Evolutionary conservation across 2,797 vertebrate genomes (phyloP).

Genomic region (Oreortyx pictus): DNA sequence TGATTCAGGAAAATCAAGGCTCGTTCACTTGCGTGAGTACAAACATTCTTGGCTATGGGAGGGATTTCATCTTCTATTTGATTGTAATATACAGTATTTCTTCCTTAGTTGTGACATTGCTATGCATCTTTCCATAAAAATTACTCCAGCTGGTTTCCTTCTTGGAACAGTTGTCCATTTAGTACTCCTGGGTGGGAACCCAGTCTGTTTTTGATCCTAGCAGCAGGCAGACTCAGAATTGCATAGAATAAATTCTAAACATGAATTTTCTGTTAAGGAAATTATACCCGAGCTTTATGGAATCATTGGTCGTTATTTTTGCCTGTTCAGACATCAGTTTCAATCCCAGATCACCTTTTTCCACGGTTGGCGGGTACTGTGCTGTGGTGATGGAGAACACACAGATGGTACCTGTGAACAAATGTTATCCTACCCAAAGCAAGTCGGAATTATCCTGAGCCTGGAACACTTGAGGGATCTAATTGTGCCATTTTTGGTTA

Average conservation of each 20-base stretch:
- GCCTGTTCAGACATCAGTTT: not conserved
- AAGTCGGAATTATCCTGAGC: not conserved
- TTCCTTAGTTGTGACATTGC: not conserved
- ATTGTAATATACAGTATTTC: not conserved
- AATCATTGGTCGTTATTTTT: not conserved
- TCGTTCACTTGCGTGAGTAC: conserved; percentile 91
- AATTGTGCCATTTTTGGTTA: not conserved
- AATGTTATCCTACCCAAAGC: not conserved
- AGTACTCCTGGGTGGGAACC: not conserved
- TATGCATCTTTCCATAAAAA: not conserved
- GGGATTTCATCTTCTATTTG: not conserved
- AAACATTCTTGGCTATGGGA: not conserved
- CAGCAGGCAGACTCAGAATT: not conserved
- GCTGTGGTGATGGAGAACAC: not conserved
- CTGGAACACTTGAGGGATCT: not conserved
- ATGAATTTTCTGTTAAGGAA: not conserved
- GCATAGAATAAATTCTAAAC: not conserved
- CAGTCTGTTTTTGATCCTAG: not conserved
- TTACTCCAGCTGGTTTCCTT: not conserved
- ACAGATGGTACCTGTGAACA: not conserved
- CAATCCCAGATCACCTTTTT: accelerated
- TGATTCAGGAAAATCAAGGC: conserved; percentile 83
- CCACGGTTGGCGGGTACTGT: not conserved
- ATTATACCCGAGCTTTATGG: not conserved
- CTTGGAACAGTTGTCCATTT: not conserved